Base-by-base conservation (phyloP, 2,113 vertebrate genomes). In the Lethenteron camtschaticum region DNA sequence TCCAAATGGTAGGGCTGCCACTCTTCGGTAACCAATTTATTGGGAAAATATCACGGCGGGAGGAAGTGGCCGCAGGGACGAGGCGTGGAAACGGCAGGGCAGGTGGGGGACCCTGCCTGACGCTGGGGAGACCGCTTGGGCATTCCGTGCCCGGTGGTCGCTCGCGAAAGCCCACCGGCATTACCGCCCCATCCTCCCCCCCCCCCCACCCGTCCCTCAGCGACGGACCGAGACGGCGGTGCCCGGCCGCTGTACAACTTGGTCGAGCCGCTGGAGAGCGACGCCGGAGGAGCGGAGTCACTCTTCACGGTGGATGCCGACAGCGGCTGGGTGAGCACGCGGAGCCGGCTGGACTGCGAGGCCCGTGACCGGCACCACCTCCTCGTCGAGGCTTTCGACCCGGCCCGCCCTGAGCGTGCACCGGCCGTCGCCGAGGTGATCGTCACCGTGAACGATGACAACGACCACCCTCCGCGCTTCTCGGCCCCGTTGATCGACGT, bases 401-500 rank as follows among this genome's bases (percentile, higher is more conserved):
- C 84, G 9, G 91, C 89, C 2, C 89, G 95, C 71, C 86, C 83
- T 75, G 73, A 79, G 8, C 88, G 88, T 6, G 81, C 87, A 2
- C 81, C 83, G n/a, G 84, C 87, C 24, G 73, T 72, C 13, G 77
- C 89, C 68, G 75, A 77, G 2, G 86, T 96, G 75, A 85, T 85
- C 68, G 83, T 99, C 1, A 86, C 80, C 0, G 87, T 99, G 11
- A 88, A 87, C 0, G 94, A 99, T 2, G 85, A 91, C 69, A 96
- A 99, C 6, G 91, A 99, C 76, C 96, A 84, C 71, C 83, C 91
- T 1, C 94, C 94, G 16, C 1, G 12, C 16, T 99, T 99, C 73
- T 91, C 88, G 2, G 94, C 16, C 94, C 0, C 90, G 95, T 87
- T 99, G 70, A 96, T 96, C 75, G 96, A 96, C 76, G 94, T 91